A percentile compares a stretch with the other conserved stretches of the same genome.
Conservation (phyloP, 2,888 invertebrate species). For the Hydrotaea cyrtoneurina region DNA sequence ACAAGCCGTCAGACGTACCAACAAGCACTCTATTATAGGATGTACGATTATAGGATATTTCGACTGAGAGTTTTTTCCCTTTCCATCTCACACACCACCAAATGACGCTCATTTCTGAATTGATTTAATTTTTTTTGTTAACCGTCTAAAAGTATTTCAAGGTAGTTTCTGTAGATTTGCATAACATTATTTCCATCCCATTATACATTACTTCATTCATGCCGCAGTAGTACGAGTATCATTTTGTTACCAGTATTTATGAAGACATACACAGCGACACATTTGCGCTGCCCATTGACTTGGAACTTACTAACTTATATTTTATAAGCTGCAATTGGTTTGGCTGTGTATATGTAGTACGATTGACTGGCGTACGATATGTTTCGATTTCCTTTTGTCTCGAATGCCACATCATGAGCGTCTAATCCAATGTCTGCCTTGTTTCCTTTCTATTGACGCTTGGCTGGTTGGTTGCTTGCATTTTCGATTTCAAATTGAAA, state of each 20-base stretch:
- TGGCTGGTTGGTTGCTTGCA: conserved; percentile 22
- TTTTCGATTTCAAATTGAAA: conserved; percentile 39
- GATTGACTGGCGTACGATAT: conserved; percentile 18
- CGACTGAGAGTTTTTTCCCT: too few relatives aligned
- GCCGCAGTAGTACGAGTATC: conserved; percentile 8
- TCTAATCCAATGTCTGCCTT: conserved; percentile 53
- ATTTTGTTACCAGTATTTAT: conserved; percentile 15
- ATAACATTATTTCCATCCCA: conserved; percentile 19
- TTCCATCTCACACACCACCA: too few relatives aligned
- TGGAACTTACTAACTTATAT: conserved; percentile 40
- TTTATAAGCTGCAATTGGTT: conserved; percentile 37
- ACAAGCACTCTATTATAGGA: too few relatives aligned
- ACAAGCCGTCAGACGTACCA: too few relatives aligned
- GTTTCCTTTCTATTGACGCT: conserved; percentile 64
- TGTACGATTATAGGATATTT: too few relatives aligned
- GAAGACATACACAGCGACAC: neutral
- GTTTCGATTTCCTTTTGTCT: conserved; percentile 12
- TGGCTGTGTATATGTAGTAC: conserved; percentile 8
- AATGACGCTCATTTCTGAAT: neutral
- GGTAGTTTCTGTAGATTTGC: conserved; percentile 2
- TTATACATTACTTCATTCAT: neutral
- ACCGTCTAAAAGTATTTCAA: conserved; percentile 30
- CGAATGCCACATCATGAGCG: conserved; percentile 43
- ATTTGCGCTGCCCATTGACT: neutral
- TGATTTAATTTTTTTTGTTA: neutral